Conservation (phyloP, 1,140 invertebrate genomes). For the Vanessa atalanta region DNA sequence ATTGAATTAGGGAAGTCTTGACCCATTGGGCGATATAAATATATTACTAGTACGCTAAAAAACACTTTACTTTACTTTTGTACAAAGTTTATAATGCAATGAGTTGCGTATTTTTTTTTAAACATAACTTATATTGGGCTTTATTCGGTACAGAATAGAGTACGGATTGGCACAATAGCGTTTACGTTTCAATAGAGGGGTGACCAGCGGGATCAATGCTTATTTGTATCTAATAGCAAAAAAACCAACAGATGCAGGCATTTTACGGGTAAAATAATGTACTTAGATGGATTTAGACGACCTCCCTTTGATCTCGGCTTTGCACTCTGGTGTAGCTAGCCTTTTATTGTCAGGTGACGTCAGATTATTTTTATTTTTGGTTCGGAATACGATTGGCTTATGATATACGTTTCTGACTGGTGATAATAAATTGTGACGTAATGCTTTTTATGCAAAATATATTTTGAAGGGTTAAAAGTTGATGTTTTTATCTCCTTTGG, state of each 20-base stretch:
- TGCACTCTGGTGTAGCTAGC: slow-evolving; percentile 49
- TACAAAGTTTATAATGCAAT: slow-evolving; percentile 2
- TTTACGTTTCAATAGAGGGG: slow-evolving; percentile 42
- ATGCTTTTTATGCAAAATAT: slow-evolving; percentile 44
- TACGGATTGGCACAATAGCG: slow-evolving; percentile 31
- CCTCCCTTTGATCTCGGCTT: slow-evolving; percentile 68
- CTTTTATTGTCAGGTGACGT: slow-evolving; percentile 64
- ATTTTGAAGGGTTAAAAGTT: slow-evolving; percentile 33
- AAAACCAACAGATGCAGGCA: slow-evolving; percentile 76
- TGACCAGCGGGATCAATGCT: slow-evolving; percentile 67
- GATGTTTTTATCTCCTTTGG: neutral
- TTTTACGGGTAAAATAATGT: slow-evolving; percentile 79
- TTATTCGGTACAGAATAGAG: slow-evolving; percentile 29
- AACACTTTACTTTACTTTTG: slow-evolving; percentile 27
- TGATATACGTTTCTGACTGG: slow-evolving; percentile 44
- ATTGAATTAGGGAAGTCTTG: slow-evolving; percentile 74
- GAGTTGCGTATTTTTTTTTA: neutral
- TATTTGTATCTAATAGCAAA: slow-evolving; percentile 78
- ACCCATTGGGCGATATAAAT: slow-evolving; percentile 51
- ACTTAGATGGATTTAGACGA: slow-evolving; percentile 72
- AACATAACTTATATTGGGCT: slow-evolving; percentile 25
- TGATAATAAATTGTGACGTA: slow-evolving; percentile 53
- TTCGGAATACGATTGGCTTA: slow-evolving; percentile 53
- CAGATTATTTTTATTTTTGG: slow-evolving; percentile 55
- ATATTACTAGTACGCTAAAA: slow-evolving; percentile 12